Conservation (phyloP, 2,113 vertebrate genomes). For the Chlorodrepanis virens region DNA sequence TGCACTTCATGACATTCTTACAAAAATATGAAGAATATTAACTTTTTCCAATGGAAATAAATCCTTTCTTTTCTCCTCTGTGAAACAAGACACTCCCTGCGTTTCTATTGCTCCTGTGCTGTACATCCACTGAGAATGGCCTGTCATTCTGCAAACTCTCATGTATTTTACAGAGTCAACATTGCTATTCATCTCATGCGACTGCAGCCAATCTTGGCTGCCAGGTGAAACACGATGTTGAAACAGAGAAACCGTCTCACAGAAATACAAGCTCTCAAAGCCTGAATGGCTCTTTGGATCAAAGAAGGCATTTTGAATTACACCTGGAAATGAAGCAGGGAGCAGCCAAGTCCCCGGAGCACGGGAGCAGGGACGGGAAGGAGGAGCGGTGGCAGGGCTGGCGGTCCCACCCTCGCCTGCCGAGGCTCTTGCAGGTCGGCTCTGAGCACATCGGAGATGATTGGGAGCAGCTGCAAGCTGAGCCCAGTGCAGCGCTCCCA, state of each 20-base stretch:
- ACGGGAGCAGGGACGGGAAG: fast-evolving
- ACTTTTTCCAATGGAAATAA: neutral
- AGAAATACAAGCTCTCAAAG: conserved; percentile 27
- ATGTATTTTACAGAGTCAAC: conserved; percentile 20
- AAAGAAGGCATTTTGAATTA: conserved; percentile 45
- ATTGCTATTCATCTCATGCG: conserved; percentile 37
- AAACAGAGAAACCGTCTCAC: neutral
- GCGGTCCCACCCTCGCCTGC: neutral
- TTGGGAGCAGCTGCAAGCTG: conserved; percentile 67
- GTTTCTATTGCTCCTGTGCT: neutral
- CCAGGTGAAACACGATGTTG: conserved; percentile 45
- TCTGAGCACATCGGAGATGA: conserved; percentile 15
- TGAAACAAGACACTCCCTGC: neutral
- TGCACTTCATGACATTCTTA: neutral
- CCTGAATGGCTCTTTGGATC: conserved; percentile 11
- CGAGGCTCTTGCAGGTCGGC: neutral
- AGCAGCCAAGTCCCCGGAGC: neutral
- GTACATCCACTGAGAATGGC: neutral
- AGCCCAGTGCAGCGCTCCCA: conserved; percentile 17
- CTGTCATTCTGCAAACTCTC: neutral
- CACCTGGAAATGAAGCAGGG: conserved; percentile 22
- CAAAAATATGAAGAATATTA: neutral
- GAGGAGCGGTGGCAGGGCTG: neutral
- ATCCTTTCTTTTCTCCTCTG: neutral
- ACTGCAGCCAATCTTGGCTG: conserved; percentile 37